A percentile compares a stretch with the other conserved stretches of the same genome.
Evolutionary conservation across 2,113 vertebrate genomes (phyloP).

Genomic region (Psilopsiagon aymara): DNA sequence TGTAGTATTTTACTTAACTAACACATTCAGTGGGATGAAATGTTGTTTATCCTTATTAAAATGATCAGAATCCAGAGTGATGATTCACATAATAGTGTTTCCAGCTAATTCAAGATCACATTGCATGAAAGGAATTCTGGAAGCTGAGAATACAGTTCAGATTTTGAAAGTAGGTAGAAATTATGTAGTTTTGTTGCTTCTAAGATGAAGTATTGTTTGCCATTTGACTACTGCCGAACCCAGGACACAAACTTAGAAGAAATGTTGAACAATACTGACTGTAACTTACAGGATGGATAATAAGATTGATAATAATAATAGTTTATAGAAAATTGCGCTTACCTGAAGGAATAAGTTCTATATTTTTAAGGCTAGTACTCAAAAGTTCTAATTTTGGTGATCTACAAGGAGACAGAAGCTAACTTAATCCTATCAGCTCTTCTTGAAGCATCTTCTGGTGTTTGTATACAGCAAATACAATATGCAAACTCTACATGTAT

Average conservation of each 20-base stretch:
- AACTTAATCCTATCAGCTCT: not conserved
- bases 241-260: not conserved
- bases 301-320: not conserved
- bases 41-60: constrained; percentile 9
- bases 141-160: not conserved
- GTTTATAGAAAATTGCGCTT: not conserved
- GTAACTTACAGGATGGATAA: not conserved
- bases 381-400: not conserved
- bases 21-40: not conserved
- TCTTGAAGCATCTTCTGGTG: not conserved
- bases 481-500: not conserved
- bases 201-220: not conserved
- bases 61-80: not conserved
- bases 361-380: not conserved
- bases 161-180: not conserved
- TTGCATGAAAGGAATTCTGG: not conserved
- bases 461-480: not conserved
- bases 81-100: constrained; percentile 19
- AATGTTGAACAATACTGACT: not conserved
- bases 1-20: not conserved
- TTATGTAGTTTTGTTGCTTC: not conserved
- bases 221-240: not conserved
- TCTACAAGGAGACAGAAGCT: not conserved
- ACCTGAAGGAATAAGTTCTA: not conserved
- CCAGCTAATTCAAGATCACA: not conserved